Evolutionary conservation across 2,113 vertebrate species (phyloP).

Genomic region (Piliocolobus tephrosceles): DNA sequence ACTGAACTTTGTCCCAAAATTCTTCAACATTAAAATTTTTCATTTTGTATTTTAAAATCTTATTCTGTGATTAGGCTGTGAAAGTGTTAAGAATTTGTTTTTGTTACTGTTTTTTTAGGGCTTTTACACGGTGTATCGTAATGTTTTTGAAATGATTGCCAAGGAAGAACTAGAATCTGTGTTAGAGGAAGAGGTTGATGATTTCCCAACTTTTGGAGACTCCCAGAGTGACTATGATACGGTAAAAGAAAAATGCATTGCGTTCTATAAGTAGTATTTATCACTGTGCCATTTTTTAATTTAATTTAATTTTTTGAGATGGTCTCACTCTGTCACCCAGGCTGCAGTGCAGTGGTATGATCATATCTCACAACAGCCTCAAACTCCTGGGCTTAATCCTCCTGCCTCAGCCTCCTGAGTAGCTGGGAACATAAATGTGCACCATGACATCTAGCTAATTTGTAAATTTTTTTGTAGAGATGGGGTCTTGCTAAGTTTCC

Average conservation of each 20-base stretch:
- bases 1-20: not conserved
- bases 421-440: too few relatives aligned
- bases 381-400: too few relatives aligned
- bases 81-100: not conserved
- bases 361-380: too few relatives aligned
- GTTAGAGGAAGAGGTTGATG: conserved; percentile 86
- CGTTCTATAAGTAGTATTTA: not conserved
- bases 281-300: not conserved
- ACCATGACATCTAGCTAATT: too few relatives aligned
- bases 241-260: conserved; percentile 81
- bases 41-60: not conserved
- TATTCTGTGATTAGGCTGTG: not conserved
- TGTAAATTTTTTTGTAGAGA: too few relatives aligned
- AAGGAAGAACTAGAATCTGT: conserved; percentile 93
- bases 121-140: conserved; percentile 93
- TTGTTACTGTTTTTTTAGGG: conserved; percentile 84
- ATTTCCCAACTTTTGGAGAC: conserved; percentile 93
- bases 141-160: conserved; percentile 92
- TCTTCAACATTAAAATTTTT: not conserved
- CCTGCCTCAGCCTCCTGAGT: too few relatives aligned
- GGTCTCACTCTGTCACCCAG: too few relatives aligned
- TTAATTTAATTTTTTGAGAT: too few relatives aligned
- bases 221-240: conserved; percentile 95
- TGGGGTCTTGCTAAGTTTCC: too few relatives aligned
- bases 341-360: too few relatives aligned